Percentiles rank a stretch among this genome's conserved stretches.
Evolutionary conservation across 2,113 vertebrate genomes (phyloP).

Genomic region (Polypterus senegalus): DNA sequence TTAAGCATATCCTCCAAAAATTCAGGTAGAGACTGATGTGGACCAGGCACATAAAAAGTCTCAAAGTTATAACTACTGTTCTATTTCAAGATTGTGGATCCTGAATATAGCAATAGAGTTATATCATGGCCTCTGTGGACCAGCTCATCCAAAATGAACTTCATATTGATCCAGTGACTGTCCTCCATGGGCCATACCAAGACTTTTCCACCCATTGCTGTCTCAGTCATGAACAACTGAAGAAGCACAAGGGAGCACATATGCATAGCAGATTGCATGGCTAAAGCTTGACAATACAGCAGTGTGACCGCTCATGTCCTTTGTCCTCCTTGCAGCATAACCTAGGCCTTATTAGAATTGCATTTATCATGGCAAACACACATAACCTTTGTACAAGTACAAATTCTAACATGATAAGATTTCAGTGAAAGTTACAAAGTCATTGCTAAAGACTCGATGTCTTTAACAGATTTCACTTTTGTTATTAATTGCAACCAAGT

Average conservation of each 20-base stretch:
- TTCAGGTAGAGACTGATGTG: conserved; percentile 9
- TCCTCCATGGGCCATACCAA: conserved; percentile 29
- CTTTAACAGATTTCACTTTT: too few relatives aligned
- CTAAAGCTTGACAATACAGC: too few relatives aligned
- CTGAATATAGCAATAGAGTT: conserved; percentile 26
- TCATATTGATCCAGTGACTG: conserved; percentile 39
- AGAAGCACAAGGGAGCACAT: conserved; percentile 21
- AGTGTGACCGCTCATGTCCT: too few relatives aligned
- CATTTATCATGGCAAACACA: too few relatives aligned
- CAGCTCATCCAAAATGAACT: conserved; percentile 30
- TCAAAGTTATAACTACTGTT: conserved; percentile 25
- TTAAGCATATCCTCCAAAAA: neutral
- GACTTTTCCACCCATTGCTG: conserved; percentile 14
- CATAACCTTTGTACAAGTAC: too few relatives aligned
- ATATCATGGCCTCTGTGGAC: conserved; percentile 26
- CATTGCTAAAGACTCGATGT: too few relatives aligned
- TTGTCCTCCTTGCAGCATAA: too few relatives aligned
- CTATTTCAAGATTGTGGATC: conserved; percentile 4
- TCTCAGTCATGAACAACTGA: conserved; percentile 1
- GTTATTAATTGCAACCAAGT: too few relatives aligned
- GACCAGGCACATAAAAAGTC: conserved; percentile 13
- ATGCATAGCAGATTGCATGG: too few relatives aligned
- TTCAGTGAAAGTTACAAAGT: too few relatives aligned
- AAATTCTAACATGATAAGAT: too few relatives aligned
- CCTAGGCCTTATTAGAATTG: too few relatives aligned